Evolutionary conservation across 2,797 vertebrate genomes (phyloP).

Genomic region (Tenualosa thibaudeaui): DNA sequence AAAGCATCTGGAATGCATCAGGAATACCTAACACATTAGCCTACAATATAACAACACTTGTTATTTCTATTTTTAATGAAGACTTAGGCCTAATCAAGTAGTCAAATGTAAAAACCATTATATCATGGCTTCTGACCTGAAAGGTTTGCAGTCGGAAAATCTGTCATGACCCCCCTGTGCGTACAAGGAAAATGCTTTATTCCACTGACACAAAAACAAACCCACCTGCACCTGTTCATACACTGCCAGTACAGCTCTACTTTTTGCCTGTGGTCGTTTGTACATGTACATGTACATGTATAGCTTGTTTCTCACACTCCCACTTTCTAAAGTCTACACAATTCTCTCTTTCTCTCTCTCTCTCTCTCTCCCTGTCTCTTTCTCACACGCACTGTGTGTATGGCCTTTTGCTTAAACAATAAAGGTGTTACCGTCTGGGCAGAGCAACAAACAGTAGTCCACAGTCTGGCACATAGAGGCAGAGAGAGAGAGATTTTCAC

Average conservation of each 20-base stretch:
- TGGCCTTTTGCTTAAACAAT: conserved; percentile 2
- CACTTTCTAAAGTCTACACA: too few species aligned
- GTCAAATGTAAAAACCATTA: background rate
- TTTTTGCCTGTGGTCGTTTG: background rate
- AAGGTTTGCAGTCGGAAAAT: background rate
- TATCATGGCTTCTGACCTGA: conserved; percentile 2
- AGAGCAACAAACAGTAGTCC: background rate
- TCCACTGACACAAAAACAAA: conserved; percentile 16
- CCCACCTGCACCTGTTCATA: background rate
- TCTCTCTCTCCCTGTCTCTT: background rate
- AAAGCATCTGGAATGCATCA: too few species aligned
- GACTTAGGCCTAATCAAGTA: background rate
- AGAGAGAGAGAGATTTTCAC: background rate
- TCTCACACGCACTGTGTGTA: conserved; percentile 16
- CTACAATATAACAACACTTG: too few species aligned
- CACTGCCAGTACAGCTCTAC: background rate
- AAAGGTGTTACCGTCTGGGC: background rate
- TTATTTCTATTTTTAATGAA: too few species aligned
- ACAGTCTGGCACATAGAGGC: background rate
- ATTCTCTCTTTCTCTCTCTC: background rate
- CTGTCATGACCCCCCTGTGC: background rate
- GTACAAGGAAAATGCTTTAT: conserved; percentile 10
- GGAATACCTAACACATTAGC: too few species aligned
- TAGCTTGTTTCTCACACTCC: too few species aligned
- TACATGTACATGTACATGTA: background rate